These are phyloP conservation scores for Trachops cirrhosus DNA, from an alignment of 2,797 vertebrate genomes.

Conservation along the genomic window DNA sequence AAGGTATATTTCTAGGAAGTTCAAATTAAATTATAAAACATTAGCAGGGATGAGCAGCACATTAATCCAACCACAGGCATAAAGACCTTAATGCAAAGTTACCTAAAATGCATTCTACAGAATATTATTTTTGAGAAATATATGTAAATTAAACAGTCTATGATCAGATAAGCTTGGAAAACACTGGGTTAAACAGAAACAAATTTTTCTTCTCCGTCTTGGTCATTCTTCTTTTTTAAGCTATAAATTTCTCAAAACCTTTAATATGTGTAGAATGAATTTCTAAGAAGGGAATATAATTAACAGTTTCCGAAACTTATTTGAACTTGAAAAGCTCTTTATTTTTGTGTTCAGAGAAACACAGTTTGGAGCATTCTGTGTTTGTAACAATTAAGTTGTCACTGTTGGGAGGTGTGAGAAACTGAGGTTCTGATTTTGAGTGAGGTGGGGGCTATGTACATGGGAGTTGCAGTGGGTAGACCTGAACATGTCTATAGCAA, in stretches of 20 bases:
- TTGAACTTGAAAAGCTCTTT: neutral
- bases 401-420: neutral
- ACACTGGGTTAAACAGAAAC: neutral
- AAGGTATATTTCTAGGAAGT: neutral
- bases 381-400: neutral
- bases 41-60: neutral
- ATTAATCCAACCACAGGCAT: neutral
- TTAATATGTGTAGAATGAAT: neutral
- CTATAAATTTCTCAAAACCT: neutral
- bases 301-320: neutral
- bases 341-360: neutral
- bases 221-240: neutral
- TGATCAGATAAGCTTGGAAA: neutral
- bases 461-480: no score
- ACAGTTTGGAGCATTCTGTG: neutral
- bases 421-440: neutral
- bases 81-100: neutral
- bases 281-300: neutral
- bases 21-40: constrained; percentile 32
- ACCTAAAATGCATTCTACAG: neutral
- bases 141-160: neutral
- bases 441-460: accelerated
- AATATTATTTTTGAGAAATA: constrained; percentile 17
- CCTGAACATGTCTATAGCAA: neutral
- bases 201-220: neutral